phyloP scores from a whole-genome alignment of 2,113 vertebrate species.

The Leuciscus idus region DNA sequence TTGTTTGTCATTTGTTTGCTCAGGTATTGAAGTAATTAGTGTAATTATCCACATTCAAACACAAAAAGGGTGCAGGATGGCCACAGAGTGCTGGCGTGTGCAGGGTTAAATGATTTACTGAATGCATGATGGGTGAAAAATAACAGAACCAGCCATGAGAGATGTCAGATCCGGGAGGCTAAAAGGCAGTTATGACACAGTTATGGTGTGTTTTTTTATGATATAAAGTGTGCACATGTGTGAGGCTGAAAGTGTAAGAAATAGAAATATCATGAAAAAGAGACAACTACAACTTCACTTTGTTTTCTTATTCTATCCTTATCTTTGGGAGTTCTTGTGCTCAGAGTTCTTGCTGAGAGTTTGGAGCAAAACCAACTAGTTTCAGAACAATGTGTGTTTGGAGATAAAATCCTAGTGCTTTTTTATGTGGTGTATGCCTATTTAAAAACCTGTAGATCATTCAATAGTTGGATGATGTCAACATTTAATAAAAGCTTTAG shows the following conservation, averaged over 20 bases:
- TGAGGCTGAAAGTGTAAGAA: neutral
- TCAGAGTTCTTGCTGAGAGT: neutral
- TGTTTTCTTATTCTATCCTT: neutral
- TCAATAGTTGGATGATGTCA: neutral
- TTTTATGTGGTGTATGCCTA: neutral
- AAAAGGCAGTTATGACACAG: neutral
- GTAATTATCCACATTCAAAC: conserved; percentile 13
- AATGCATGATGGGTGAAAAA: conserved; percentile 7
- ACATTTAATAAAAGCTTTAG: neutral
- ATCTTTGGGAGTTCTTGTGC: neutral
- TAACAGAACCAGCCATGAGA: conserved; percentile 15
- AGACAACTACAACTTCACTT: neutral
- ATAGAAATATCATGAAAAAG: neutral
- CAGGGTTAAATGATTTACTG: neutral
- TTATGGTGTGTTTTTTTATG: neutral
- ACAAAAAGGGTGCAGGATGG: neutral
- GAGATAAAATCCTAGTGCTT: neutral
- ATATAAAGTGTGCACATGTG: neutral
- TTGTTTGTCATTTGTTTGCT: neutral
- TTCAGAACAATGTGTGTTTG: neutral
- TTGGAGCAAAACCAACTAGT: conserved; percentile 18
- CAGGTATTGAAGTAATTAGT: neutral
- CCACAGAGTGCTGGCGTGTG: neutral
- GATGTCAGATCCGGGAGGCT: conserved; percentile 14
- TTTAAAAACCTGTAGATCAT: too few relatives aligned